A percentile compares a stretch with the other conserved stretches of the same genome.
Evolutionary conservation across 2,797 vertebrate species (phyloP).

Genomic region (Notamacropus eugenii): DNA sequence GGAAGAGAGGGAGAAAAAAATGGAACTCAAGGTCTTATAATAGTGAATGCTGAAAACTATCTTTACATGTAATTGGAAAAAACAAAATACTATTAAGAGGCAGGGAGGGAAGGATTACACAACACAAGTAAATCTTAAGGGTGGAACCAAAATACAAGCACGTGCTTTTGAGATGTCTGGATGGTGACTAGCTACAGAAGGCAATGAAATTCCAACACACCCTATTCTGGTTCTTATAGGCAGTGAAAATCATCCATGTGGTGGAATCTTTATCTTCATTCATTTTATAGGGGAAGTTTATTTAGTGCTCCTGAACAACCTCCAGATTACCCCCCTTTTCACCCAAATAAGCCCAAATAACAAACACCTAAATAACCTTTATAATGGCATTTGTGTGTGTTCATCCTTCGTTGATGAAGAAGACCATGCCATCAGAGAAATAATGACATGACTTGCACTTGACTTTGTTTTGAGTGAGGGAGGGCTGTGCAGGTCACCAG

Average conservation of each 20-base stretch:
- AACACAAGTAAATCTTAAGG: not conserved
- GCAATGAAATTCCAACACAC: not conserved
- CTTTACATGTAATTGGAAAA: too few species aligned
- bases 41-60: too few species aligned
- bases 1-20: too few species aligned
- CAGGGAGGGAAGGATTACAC: not conserved
- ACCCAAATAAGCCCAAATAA: not conserved
- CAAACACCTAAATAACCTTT: not conserved
- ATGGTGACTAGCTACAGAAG: not conserved
- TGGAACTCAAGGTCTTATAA: too few species aligned
- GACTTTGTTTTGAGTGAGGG: too few species aligned
- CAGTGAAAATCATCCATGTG: not conserved
- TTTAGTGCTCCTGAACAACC: not conserved
- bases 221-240: not conserved
- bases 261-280: not conserved
- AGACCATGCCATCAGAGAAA: too few species aligned
- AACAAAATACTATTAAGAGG: too few species aligned
- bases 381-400: not conserved
- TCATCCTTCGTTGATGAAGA: too few species aligned
- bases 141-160: not conserved
- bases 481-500: too few species aligned
- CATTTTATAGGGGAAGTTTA: not conserved
- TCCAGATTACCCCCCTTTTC: not conserved
- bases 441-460: too few species aligned
- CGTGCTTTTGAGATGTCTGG: not conserved